phyloP scores from a whole-genome alignment of 2,797 vertebrate genomes.

The Anabas testudineus region DNA sequence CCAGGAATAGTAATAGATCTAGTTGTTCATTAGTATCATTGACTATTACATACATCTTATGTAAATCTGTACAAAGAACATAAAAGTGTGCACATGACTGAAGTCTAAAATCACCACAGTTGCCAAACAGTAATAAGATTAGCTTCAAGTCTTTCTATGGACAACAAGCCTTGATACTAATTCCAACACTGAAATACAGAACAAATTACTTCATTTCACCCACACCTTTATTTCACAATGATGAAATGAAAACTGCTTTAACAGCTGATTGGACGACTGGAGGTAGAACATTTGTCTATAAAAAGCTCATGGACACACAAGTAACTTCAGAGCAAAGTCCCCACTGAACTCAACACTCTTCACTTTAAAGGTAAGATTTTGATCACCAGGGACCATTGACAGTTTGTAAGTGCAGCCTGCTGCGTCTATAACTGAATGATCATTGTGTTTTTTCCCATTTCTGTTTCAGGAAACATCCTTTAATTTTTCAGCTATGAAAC shows the following conservation, averaged over 20 bases:
- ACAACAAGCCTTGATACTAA: too few relatives aligned
- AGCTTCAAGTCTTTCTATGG: not conserved
- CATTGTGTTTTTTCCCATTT: not conserved
- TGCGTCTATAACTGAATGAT: not conserved
- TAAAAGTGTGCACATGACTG: not conserved
- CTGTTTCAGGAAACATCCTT: not conserved
- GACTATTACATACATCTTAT: too few relatives aligned
- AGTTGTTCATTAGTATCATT: too few relatives aligned
- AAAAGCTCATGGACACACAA: not conserved
- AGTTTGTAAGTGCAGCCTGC: not conserved
- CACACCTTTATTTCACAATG: not conserved
- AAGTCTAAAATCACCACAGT: not conserved
- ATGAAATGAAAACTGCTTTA: constrained; percentile 3
- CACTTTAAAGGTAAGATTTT: constrained; percentile 7
- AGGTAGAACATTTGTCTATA: constrained; percentile 12
- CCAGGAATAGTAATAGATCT: too few relatives aligned
- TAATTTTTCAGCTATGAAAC: constrained; percentile 27
- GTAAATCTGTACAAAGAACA: too few relatives aligned
- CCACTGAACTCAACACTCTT: not conserved
- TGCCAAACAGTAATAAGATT: constrained; percentile 25
- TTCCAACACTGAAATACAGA: too few relatives aligned
- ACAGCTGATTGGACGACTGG: constrained; percentile 24
- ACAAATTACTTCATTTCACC: not conserved
- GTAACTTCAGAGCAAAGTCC: not conserved
- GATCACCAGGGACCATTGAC: not conserved